Conservation (phyloP, 2,113 vertebrate species). For the Phycodurus eques region DNA sequence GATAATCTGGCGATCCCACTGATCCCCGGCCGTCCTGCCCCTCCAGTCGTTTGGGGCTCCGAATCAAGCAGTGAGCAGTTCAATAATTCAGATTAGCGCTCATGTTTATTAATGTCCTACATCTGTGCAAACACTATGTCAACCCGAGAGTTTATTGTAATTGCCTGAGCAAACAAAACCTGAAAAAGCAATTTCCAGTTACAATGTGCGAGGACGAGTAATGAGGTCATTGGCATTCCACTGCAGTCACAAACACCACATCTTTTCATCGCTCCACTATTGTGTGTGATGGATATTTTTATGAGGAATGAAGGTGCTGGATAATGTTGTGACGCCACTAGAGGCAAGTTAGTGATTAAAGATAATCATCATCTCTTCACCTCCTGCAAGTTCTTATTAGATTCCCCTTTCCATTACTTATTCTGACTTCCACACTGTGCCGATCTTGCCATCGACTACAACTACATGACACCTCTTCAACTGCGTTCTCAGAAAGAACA, state of each 20-base stretch:
- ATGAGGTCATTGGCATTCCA: constrained; percentile 99
- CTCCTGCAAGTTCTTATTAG: constrained; percentile 85
- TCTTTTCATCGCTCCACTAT: constrained; percentile 85
- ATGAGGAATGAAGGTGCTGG: constrained; percentile 94
- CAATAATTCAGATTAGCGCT: constrained; percentile 99
- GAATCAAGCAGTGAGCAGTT: constrained; percentile 96
- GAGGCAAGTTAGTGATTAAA: constrained; percentile 95
- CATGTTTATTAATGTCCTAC: constrained; percentile 99
- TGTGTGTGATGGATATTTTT: constrained; percentile 94
- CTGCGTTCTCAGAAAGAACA: constrained; percentile 29
- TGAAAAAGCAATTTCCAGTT: constrained; percentile 99
- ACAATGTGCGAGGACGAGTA: constrained; percentile 99
- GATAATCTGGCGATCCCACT: constrained; percentile 80
- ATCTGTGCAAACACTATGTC: constrained; percentile 99
- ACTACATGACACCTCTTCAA: constrained; percentile 29
- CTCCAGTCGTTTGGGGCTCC: constrained; percentile 75
- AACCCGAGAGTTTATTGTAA: constrained; percentile 99
- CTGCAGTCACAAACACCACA: constrained; percentile 74
- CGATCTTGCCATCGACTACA: constrained; percentile 5
- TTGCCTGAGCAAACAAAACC: constrained; percentile 99
- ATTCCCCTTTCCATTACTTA: constrained; percentile 86
- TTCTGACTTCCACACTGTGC: constrained; percentile 81
- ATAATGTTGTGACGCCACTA: constrained; percentile 86
- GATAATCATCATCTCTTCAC: constrained; percentile 85
- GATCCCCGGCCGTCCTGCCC: constrained; percentile 26